phyloP scores from a whole-genome alignment of 64 coral and sea anemone species.

The Montipora efflorescens region DNA sequence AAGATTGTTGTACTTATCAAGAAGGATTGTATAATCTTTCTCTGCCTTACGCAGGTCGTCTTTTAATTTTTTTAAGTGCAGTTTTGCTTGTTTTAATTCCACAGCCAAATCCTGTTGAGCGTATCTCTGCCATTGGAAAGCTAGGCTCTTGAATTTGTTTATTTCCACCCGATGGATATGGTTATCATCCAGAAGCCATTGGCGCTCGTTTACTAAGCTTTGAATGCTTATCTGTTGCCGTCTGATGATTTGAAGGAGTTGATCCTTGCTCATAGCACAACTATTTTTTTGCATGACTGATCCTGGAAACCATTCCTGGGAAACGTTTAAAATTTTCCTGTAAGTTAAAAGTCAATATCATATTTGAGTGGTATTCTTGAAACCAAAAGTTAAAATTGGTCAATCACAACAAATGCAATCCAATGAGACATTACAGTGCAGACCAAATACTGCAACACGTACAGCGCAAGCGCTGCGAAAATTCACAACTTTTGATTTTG shows the following conservation, averaged over 20 bases:
- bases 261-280: neutral
- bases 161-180: neutral
- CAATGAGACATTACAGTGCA: too few species aligned
- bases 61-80: neutral
- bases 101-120: neutral
- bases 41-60: neutral
- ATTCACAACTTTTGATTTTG: too few species aligned
- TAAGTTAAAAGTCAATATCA: neutral
- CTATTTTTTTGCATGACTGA: neutral
- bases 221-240: neutral
- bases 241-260: neutral
- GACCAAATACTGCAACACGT: too few species aligned
- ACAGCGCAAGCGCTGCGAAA: too few species aligned
- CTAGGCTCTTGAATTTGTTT: neutral
- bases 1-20: neutral
- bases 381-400: neutral
- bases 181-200: neutral
- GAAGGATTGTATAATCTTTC: neutral
- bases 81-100: neutral
- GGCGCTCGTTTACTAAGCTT: neutral
- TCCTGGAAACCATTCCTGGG: neutral
- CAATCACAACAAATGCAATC: neutral
- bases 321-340: neutral
- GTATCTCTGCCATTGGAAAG: neutral
- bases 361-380: neutral